phyloP scores from a whole-genome alignment of 1,140 invertebrate species.

The Drosophila tristis region DNA sequence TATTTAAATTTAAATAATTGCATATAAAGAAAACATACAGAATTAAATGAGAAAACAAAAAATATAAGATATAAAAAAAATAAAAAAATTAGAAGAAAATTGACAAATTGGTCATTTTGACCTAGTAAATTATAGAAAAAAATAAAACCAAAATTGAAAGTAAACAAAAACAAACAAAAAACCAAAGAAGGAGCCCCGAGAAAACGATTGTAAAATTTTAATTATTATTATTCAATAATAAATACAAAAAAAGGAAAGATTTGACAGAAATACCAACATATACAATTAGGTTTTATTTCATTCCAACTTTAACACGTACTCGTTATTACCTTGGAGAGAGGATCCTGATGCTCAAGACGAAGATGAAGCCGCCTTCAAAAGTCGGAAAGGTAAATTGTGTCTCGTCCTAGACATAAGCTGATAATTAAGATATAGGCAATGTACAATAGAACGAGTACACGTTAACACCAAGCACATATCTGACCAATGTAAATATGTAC shows the following conservation, averaged over 20 bases:
- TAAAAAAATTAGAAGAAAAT: constrained; percentile 77
- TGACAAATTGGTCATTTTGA: constrained; percentile 79
- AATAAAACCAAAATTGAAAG: constrained; percentile 61
- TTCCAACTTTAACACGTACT: background rate
- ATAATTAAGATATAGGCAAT: constrained; percentile 10
- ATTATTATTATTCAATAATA: constrained; percentile 83
- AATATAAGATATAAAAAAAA: constrained; percentile 48
- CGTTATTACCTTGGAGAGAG: background rate
- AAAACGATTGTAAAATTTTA: constrained; percentile 83
- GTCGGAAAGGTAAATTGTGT: constrained; percentile 41
- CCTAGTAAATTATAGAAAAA: constrained; percentile 77
- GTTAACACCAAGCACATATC: background rate
- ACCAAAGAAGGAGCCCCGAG: constrained; percentile 44
- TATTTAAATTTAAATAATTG: constrained; percentile 83
- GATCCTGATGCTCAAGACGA: background rate
- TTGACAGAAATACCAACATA: constrained; percentile 68
- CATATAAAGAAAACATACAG: constrained; percentile 64
- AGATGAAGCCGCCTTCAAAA: background rate
- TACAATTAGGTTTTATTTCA: constrained; percentile 35
- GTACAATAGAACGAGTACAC: background rate
- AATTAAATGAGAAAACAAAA: constrained; percentile 54
- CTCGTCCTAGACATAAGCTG: background rate
- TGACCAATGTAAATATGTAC: constrained; percentile 28
- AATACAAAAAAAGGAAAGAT: constrained; percentile 75
- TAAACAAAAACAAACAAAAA: constrained; percentile 42